Conservation (phyloP, 2,113 vertebrate genomes). For the Microcebus tavaratra region DNA sequence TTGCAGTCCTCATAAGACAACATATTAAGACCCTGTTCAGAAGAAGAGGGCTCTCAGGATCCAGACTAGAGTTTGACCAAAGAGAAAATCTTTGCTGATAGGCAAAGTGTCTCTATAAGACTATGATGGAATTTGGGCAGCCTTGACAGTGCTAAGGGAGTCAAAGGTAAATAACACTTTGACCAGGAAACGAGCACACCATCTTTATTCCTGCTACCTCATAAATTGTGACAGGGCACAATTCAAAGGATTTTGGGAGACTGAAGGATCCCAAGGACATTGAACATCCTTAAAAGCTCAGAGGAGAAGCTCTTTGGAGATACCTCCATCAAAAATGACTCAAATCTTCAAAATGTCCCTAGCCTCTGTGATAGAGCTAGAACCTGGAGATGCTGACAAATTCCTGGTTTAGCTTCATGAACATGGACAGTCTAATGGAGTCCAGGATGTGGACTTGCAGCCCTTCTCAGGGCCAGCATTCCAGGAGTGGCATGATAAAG, state of each 20-base stretch:
- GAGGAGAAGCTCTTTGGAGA: background rate
- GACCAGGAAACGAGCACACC: background rate
- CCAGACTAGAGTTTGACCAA: background rate
- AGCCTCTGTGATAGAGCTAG: background rate
- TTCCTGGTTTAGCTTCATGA: background rate
- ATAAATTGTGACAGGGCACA: background rate
- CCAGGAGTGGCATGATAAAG: background rate
- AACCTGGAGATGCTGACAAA: background rate
- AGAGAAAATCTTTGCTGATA: background rate
- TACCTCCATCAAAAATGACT: background rate
- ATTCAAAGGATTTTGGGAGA: background rate
- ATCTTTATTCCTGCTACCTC: background rate
- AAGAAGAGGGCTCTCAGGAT: background rate
- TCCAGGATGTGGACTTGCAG: accelerated
- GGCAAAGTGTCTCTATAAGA: background rate
- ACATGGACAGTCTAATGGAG: background rate
- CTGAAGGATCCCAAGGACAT: background rate
- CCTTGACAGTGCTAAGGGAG: background rate
- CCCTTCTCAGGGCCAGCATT: background rate
- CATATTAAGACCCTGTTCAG: background rate
- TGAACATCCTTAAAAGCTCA: background rate
- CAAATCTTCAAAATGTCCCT: background rate
- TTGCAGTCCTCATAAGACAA: background rate
- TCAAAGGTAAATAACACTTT: background rate
- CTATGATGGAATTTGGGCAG: background rate